Base-by-base conservation (phyloP, 2,113 vertebrate genomes). In the Bagarius yarrelli region DNA sequence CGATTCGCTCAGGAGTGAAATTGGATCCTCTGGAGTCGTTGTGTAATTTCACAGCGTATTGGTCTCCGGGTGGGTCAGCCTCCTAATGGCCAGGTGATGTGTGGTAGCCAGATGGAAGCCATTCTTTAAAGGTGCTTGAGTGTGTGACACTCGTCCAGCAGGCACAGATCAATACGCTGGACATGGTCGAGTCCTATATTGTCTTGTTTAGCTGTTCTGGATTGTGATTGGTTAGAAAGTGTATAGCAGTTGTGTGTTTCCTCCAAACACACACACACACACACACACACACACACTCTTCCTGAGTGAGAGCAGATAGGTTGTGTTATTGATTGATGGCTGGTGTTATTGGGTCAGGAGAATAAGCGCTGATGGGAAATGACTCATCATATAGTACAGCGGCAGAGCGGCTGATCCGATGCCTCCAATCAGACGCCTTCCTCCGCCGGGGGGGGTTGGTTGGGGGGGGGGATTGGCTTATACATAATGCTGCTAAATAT, bases 1-100 rank as follows among this genome's bases (percentile, higher is more conserved):
- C 18, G 50, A 78, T 67, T 34, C 25, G 8, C 61, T 36, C 47
- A 63, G 8, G 63, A 67, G 21, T 55, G 50, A n/a, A 78, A 78
- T 78, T 67, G 5, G 47, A 78, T 67, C 63, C 55, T 21, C 27
- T 63, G 0, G 32, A 18, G 19, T 52, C 15, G 32, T 15, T 13
- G 50, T 25, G 13, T 40, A 55, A 40, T 18, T n/a, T n/a, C 47
- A 25, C 4, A 0, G 3, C 1, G 2, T 53, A 21, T 40, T 67
- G 11, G 15, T 66, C 61, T 78, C 47, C 6, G 2, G 32, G 13
- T 53, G 34, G 18, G 36, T 55, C 67, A 34, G 4, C 13, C 61
- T 67, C 30, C 40, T 67, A 67, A 67, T 2, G 23, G 32, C 15
- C 63, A 40, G 50, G 50, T 56, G 60, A 34, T 18, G 21, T 53